phyloP scores from a whole-genome alignment of 2,113 vertebrate genomes.

The Erinaceus europaeus region DNA sequence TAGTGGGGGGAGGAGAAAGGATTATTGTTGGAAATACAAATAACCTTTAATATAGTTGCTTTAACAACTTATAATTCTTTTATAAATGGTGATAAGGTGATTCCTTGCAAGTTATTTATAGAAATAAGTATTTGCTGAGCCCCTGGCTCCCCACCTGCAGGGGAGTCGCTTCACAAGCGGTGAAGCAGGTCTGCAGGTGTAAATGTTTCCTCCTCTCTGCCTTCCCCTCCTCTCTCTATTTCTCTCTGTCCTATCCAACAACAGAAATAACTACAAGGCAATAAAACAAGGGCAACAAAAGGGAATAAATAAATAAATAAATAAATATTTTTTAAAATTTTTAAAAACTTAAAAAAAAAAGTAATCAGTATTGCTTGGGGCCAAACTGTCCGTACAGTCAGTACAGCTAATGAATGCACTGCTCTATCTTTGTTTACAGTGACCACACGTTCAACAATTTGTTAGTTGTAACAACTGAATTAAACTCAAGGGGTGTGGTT shows the following conservation, averaged over 20 bases:
- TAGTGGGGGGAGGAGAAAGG: accelerated
- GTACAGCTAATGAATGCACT: neutral
- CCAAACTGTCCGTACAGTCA: neutral
- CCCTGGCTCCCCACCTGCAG: too few relatives aligned
- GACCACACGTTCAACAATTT: slow-evolving; percentile 24
- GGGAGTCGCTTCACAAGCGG: too few relatives aligned
- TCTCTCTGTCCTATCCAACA: too few relatives aligned
- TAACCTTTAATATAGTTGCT: slow-evolving; percentile 4
- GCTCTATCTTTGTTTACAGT: neutral
- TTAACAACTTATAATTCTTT: slow-evolving; percentile 31
- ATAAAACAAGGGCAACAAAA: too few relatives aligned
- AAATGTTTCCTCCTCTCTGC: too few relatives aligned
- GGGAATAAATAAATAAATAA: too few relatives aligned
- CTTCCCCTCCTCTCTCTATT: too few relatives aligned
- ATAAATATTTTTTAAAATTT: too few relatives aligned
- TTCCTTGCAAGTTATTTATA: neutral
- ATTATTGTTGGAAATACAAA: neutral
- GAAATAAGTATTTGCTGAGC: too few relatives aligned
- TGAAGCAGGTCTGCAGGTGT: too few relatives aligned
- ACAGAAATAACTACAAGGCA: too few relatives aligned
- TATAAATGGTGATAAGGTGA: neutral
- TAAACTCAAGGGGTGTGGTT: slow-evolving; percentile 3
- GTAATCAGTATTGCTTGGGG: neutral
- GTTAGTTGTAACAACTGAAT: slow-evolving; percentile 13
- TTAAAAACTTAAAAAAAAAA: too few relatives aligned